Evolutionary conservation across 2,888 invertebrate species (phyloP).

Genomic region (Ophonus ardosiacus): DNA sequence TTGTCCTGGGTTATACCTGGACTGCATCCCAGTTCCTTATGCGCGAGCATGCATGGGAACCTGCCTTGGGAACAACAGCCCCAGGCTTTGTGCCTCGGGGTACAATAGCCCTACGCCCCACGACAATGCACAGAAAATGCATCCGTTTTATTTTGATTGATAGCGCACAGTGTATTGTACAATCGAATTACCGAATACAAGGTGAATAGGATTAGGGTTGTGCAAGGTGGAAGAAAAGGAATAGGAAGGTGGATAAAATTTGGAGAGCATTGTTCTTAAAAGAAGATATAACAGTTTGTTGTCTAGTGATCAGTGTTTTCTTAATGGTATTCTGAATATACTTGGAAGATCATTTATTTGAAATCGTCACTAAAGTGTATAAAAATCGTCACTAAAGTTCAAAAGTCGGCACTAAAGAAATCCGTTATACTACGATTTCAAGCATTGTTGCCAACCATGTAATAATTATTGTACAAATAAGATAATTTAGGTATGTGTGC

Average conservation of each 20-base stretch:
- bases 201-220: constrained; percentile 30
- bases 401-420: too few species aligned
- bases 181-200: constrained; percentile 53
- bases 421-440: too few species aligned
- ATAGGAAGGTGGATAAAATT: not conserved
- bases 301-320: too few species aligned
- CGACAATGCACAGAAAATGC: constrained; percentile 55
- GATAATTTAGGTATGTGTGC: too few species aligned
- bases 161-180: constrained; percentile 33
- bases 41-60: constrained; percentile 26
- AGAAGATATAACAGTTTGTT: not conserved
- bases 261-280: not conserved
- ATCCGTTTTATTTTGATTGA: constrained; percentile 62
- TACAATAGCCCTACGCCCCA: constrained; percentile 18
- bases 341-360: too few species aligned
- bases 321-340: too few species aligned
- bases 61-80: constrained; percentile 48
- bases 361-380: too few species aligned
- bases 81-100: not conserved
- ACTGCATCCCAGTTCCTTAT: constrained; percentile 56
- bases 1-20: not conserved
- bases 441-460: too few species aligned
- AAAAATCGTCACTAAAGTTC: too few species aligned
- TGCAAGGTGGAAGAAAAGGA: constrained; percentile 21
- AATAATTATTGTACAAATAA: too few species aligned